phyloP scores from a whole-genome alignment of 2,888 invertebrate genomes.

The Conistra vaccinii region DNA sequence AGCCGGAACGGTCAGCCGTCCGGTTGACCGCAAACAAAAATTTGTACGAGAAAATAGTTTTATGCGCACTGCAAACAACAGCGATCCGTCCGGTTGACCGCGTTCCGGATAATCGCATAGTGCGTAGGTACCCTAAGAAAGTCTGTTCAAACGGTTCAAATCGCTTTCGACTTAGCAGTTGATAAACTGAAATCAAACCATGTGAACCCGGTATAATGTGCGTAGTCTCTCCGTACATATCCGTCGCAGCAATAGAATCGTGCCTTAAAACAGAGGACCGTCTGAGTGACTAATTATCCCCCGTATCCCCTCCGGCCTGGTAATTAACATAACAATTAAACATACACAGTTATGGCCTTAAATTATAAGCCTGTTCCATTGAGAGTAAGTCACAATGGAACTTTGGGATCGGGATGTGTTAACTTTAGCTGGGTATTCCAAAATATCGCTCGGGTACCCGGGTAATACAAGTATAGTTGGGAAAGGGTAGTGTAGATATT shows the following conservation, averaged over 20 bases:
- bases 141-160: too few relatives aligned
- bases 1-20: too few relatives aligned
- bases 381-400: conserved; percentile 64
- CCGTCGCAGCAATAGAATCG: not conserved
- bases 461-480: conserved; percentile 41
- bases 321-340: conserved; percentile 76
- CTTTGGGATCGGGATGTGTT: conserved; percentile 50
- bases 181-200: too few relatives aligned
- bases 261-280: conserved; percentile 38
- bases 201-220: too few relatives aligned
- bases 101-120: too few relatives aligned
- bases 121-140: too few relatives aligned
- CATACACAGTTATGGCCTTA: conserved; percentile 71
- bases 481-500: conserved; percentile 36
- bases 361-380: conserved; percentile 69
- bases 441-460: conserved; percentile 45
- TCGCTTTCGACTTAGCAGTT: too few relatives aligned
- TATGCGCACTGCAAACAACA: too few relatives aligned
- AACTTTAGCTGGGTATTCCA: conserved; percentile 50
- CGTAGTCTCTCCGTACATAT: not conserved
- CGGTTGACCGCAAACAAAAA: too few relatives aligned
- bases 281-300: conserved; percentile 65
- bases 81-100: too few relatives aligned
- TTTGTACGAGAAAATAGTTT: too few relatives aligned
- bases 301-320: conserved; percentile 38